Base-by-base conservation (phyloP, 1,140 invertebrate species). In the Brachionus koreanus region DNA sequence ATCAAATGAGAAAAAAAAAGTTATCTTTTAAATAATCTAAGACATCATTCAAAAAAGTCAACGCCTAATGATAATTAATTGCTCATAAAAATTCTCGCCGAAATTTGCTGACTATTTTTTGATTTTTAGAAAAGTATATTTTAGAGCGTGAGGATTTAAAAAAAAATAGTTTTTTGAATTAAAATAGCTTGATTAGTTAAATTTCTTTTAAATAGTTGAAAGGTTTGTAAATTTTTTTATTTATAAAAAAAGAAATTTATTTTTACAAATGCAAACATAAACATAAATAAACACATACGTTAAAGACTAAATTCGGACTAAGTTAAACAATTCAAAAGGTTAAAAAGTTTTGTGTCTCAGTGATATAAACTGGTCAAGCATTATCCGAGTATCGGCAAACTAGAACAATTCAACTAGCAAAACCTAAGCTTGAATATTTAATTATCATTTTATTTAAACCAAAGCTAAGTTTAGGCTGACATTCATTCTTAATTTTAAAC, bases 401-500 rank as follows among this genome's bases (percentile, higher is more conserved):
- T 39, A 42, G 65, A 12, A 39, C 65, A 69, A 33, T 65, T 65
- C 9, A 33, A 37, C 65, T 19, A 43, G 13, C 13, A 33, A 65
- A 65, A 65, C 57, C 19, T 63, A 63, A 69, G 37, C 33, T 39
- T 39, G 33, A 39, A 72, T 72, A 10, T 42, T 39, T 39, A 39
- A 23, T 42, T 72, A 19, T 23, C 35, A 39, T 72, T 72, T 72
- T 23, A 72, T 39, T 39, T n/a, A 37, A 72, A 72, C 33, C 13
- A 72, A 72, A 42, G 23, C 69, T 74, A 74, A 74, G 69, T 74
- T 46, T 74, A 74, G 69, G 43, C 19, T 46, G 69, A 74, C 69
- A 43, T 74, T 43, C 42, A 74, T 74, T 46, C 35, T 39, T 37
- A 16, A 39, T 16, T 39, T 69, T 16, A 37, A 69, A 65, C 63